Percentiles rank a stretch among this genome's conserved stretches.
These are phyloP conservation scores for Drosophila mettleri DNA, from an alignment of 2,888 invertebrate species.

Conservation along the genomic window DNA sequence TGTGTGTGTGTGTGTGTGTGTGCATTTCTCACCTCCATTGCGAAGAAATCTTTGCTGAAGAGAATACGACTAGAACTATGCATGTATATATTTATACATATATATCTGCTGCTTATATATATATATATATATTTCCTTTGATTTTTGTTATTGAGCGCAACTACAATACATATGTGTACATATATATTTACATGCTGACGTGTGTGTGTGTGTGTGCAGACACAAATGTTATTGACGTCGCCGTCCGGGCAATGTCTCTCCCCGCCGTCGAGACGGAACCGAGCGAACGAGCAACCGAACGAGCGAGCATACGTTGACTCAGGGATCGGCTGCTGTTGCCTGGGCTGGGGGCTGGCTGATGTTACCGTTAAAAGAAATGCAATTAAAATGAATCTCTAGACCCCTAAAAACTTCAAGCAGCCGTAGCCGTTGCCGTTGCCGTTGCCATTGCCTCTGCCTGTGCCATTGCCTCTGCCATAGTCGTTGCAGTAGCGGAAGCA, in stretches of 20 bases:
- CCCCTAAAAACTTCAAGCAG: constrained; percentile 69
- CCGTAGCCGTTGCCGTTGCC: constrained; percentile 7
- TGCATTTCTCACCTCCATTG: constrained; percentile 64
- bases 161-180: constrained; percentile 14
- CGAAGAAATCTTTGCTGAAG: constrained; percentile 17
- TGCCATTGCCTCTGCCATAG: constrained; percentile 2
- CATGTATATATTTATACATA: constrained; percentile 3
- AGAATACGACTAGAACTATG: constrained; percentile 9
- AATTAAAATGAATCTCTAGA: constrained; percentile 79
- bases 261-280: constrained; percentile 40
- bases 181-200: constrained; percentile 10
- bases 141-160: constrained; percentile 34
- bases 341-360: constrained; percentile 43
- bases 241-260: constrained; percentile 56
- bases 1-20: constrained; percentile 10
- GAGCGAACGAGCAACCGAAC: constrained; percentile 20
- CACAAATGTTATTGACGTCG: constrained; percentile 77
- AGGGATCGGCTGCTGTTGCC: constrained; percentile 16
- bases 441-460: constrained; percentile 1
- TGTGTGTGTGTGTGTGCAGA: constrained; percentile 50
- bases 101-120: constrained; percentile 7
- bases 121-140: constrained; percentile 45
- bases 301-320: constrained; percentile 40
- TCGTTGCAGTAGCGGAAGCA: constrained; percentile 79
- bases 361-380: constrained; percentile 81